phyloP scores from a whole-genome alignment of 2,888 invertebrate genomes.

The Stegana nigrithorax region DNA sequence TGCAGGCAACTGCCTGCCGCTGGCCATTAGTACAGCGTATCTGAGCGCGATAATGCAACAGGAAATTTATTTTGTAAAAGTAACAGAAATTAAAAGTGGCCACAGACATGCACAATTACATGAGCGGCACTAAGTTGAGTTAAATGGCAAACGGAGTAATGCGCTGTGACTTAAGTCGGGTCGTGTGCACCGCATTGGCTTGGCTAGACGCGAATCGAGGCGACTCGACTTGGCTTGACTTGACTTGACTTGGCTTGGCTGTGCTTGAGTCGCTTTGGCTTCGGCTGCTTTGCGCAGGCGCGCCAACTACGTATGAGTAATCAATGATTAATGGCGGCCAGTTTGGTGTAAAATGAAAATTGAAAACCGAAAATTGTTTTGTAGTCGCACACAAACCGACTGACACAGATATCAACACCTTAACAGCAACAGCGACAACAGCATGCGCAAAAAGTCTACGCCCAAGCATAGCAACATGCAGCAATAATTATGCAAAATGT shows the following conservation, averaged over 20 bases:
- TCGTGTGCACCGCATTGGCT: too few species aligned
- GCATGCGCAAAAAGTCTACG: not conserved
- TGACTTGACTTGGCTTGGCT: too few species aligned
- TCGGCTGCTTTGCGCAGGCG: not conserved
- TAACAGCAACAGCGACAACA: not conserved
- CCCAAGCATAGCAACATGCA: not conserved
- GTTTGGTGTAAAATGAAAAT: conserved; percentile 37
- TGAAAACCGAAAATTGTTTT: not conserved
- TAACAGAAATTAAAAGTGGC: not conserved
- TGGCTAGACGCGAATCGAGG: too few species aligned
- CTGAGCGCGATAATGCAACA: not conserved
- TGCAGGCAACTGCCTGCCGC: too few species aligned
- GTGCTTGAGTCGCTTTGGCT: too few species aligned
- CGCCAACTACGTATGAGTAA: too few species aligned
- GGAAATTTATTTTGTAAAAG: conserved; percentile 6
- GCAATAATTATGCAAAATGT: not conserved
- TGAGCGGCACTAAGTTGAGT: not conserved
- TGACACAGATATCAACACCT: not conserved
- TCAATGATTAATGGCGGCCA: conserved; percentile 51
- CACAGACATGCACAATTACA: conserved; percentile 6
- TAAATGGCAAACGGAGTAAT: too few species aligned
- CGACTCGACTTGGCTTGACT: too few species aligned
- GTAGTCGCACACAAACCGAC: not conserved
- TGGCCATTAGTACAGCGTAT: too few species aligned
- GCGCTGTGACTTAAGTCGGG: too few species aligned